phyloP scores from a whole-genome alignment of 2,113 vertebrate species.

The Xiphorhynchus elegans region DNA sequence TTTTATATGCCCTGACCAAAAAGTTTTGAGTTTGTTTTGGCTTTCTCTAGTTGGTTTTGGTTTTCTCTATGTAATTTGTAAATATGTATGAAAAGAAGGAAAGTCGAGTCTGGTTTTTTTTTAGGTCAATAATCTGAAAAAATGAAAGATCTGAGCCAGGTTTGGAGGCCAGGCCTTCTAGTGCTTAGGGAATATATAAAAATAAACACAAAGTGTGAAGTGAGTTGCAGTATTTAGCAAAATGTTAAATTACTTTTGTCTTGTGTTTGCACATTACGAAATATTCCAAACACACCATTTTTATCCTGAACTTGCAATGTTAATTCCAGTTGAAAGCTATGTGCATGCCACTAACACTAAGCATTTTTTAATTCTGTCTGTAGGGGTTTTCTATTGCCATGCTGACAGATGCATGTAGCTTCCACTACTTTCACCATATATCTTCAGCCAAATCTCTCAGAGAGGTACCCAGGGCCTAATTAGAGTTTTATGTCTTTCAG shows the following conservation, averaged over 20 bases:
- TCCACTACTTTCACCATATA: background rate
- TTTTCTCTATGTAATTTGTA: background rate
- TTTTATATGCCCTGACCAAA: background rate
- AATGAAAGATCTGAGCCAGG: background rate
- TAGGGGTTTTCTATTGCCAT: background rate
- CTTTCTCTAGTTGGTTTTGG: background rate
- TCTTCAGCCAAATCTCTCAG: background rate
- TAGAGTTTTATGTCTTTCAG: background rate
- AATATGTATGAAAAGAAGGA: background rate
- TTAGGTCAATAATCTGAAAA: background rate
- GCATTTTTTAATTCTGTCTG: background rate
- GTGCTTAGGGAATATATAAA: background rate
- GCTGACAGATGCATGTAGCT: background rate
- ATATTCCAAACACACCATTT: background rate
- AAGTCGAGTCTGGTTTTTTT: background rate
- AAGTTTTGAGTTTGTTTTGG: background rate
- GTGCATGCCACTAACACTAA: background rate
- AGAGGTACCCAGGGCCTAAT: background rate
- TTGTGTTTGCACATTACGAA: background rate
- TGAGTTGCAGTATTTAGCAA: background rate
- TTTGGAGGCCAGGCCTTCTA: background rate
- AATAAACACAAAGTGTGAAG: background rate
- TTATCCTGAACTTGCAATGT: background rate
- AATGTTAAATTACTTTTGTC: background rate
- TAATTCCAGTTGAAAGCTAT: background rate